phyloP scores from a whole-genome alignment of 2,113 vertebrate species.

The Prolemur simus region DNA sequence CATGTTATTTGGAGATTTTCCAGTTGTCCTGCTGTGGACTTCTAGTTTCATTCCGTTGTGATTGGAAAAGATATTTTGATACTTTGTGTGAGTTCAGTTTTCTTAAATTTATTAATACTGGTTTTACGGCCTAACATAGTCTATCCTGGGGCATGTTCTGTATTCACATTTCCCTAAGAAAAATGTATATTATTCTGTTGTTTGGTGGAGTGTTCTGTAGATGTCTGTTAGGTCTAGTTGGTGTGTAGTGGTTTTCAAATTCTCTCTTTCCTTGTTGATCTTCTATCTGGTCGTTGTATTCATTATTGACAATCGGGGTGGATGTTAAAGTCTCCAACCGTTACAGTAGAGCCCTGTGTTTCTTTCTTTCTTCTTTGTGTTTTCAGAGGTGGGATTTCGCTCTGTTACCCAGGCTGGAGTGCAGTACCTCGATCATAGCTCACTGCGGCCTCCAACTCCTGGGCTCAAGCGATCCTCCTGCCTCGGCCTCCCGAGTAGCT shows the following conservation, averaged over 20 bases:
- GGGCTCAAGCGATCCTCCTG: too few species aligned
- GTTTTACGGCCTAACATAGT: neutral
- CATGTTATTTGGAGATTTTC: neutral
- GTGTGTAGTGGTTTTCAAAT: neutral
- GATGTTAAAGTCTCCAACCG: neutral
- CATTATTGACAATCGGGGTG: neutral
- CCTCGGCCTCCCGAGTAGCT: too few species aligned
- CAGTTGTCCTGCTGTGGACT: neutral
- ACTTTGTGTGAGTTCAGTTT: neutral
- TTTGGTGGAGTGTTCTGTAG: neutral
- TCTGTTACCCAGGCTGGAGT: too few species aligned
- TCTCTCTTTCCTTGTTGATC: neutral
- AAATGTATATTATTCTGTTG: neutral
- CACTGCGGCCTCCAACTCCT: too few species aligned
- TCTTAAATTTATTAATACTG: neutral
- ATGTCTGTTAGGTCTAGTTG: neutral
- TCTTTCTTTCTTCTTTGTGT: too few species aligned
- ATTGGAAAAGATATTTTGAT: neutral
- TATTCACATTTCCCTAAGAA: neutral
- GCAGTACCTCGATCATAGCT: too few species aligned
- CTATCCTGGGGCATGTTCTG: neutral
- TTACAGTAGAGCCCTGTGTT: neutral
- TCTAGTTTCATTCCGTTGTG: neutral
- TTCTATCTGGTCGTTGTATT: neutral
- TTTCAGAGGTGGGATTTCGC: too few species aligned